These are phyloP conservation scores for Drosophila meridionalis DNA, from an alignment of 2,888 invertebrate species.

Conservation along the genomic window DNA sequence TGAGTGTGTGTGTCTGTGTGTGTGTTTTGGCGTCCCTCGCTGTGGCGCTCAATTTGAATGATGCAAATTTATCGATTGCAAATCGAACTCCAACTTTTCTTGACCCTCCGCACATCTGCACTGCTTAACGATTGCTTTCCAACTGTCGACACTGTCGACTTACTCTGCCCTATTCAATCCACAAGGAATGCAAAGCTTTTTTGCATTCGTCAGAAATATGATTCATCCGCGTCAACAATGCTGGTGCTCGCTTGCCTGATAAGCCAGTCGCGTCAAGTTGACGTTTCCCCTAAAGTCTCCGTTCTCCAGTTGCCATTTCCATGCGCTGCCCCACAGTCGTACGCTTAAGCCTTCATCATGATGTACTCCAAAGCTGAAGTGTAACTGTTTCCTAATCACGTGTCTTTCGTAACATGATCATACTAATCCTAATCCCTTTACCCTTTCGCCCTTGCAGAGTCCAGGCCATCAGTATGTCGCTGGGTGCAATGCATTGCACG, in stretches of 20 bases:
- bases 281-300: constrained; percentile 23
- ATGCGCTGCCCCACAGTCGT: constrained; percentile 43
- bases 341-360: constrained; percentile 59
- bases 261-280: constrained; percentile 35
- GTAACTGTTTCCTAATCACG: constrained; percentile 61
- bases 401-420: constrained; percentile 4
- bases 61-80: background rate
- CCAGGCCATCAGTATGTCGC: constrained; percentile 88
- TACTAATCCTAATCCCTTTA: constrained; percentile 10
- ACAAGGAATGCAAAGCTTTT: constrained; percentile 64
- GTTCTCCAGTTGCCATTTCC: constrained; percentile 48
- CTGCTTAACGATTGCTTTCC: constrained; percentile 37
- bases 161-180: constrained; percentile 19
- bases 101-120: constrained; percentile 29
- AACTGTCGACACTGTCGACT: constrained; percentile 43
- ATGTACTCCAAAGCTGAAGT: constrained; percentile 82
- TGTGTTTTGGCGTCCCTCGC: background rate
- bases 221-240: constrained; percentile 59
- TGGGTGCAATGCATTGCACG: constrained; percentile 97
- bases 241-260: constrained; percentile 35
- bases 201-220: constrained; percentile 65
- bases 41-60: constrained; percentile 33
- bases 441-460: constrained; percentile 66
- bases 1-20: constrained; percentile 13
- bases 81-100: background rate